Conservation (phyloP, 1,140 invertebrate genomes). For the Heliconius nattereri region DNA sequence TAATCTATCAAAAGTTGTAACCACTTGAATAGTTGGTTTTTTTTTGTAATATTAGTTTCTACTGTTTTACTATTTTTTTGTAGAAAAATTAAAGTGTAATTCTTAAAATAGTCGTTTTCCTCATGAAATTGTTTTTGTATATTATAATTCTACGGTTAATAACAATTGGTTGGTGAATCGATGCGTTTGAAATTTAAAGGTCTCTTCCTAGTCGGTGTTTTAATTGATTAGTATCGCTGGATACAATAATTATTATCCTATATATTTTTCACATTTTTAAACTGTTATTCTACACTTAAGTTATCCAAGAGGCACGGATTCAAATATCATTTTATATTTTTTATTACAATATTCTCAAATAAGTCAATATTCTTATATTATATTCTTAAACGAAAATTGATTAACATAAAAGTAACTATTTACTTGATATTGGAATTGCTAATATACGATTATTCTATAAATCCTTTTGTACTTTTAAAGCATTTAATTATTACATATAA, state of each 20-base stretch:
- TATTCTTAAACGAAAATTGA: no score
- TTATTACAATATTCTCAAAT: no score
- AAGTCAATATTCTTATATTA: no score
- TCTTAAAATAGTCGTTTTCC: not conserved
- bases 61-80: not conserved
- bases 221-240: not conserved
- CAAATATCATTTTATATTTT: no score
- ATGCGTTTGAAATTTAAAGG: constrained; percentile 18
- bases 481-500: no score
- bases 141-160: not conserved
- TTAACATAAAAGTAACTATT: no score
- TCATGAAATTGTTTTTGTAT: not conserved
- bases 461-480: no score
- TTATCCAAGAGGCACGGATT: no score
- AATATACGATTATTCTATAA: no score
- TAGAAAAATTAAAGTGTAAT: not conserved
- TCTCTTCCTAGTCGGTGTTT: not conserved
- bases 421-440: no score
- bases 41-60: not conserved
- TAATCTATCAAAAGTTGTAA: constrained; percentile 28
- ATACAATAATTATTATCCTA: not conserved
- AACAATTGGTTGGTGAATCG: constrained; percentile 9
- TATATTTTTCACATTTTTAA: no score
- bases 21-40: not conserved
- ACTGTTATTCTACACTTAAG: no score